Evolutionary conservation across 2,797 vertebrate genomes (phyloP).

Genomic region (Silurus aristotelis): DNA sequence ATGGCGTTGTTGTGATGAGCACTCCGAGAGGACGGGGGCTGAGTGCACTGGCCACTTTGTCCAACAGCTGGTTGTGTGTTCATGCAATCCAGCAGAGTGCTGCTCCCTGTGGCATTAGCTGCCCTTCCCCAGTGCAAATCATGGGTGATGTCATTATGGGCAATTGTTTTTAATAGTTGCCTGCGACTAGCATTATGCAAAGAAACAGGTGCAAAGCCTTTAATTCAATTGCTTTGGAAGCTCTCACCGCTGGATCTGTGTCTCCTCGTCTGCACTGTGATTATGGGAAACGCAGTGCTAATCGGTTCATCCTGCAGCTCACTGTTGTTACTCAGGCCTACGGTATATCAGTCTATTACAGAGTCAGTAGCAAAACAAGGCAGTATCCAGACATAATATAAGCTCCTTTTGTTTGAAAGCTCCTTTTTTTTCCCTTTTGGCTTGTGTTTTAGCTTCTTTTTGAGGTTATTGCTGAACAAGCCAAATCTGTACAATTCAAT

Average conservation of each 20-base stretch:
- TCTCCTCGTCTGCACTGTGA: slow-evolving; percentile 10
- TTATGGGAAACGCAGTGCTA: not conserved
- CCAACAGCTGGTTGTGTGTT: slow-evolving; percentile 53
- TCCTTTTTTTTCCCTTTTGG: not conserved
- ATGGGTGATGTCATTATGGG: slow-evolving; percentile 60
- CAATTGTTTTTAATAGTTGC: slow-evolving; percentile 70
- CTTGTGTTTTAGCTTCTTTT: not conserved
- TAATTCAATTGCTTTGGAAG: slow-evolving; percentile 64
- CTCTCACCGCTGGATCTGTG: slow-evolving; percentile 13
- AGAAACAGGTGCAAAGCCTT: slow-evolving; percentile 74
- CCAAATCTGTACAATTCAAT: not conserved
- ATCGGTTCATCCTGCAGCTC: slow-evolving; percentile 10
- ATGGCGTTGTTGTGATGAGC: slow-evolving; percentile 46
- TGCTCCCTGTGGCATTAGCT: slow-evolving; percentile 33
- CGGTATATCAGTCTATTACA: not conserved
- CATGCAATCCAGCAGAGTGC: slow-evolving; percentile 33
- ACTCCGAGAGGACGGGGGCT: slow-evolving; percentile 2
- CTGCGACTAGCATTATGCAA: slow-evolving; percentile 69
- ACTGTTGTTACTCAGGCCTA: not conserved
- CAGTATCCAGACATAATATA: not conserved
- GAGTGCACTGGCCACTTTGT: slow-evolving; percentile 36
- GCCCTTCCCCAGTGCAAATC: slow-evolving; percentile 24
- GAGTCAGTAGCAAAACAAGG: slow-evolving; percentile 1
- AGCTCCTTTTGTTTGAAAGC: not conserved
- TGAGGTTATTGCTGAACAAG: not conserved